Base-by-base conservation (phyloP, 2,113 vertebrate species). In the Hippocampus mohnikei region DNA sequence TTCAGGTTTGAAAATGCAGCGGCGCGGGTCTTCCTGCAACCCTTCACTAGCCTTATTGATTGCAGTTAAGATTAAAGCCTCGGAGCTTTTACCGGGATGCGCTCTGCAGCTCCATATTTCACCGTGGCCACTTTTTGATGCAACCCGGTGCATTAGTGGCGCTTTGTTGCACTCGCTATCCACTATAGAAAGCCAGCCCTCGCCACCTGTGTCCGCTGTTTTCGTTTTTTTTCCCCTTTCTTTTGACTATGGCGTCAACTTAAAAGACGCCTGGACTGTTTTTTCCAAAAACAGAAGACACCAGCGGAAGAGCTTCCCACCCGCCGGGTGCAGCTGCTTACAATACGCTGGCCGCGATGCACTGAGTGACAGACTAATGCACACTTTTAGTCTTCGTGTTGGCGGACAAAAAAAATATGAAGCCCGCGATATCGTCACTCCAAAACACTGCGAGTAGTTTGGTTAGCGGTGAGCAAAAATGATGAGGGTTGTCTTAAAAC, bases 251-350 rank as follows among this genome's bases (percentile, higher is more conserved):
- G n/a, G 21, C 52, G n/a, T 23, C 37, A 60, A 33, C 15, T 8
- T 58, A 37, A 58, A 60, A 29, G 37, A 60, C 27, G 27, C 7
- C 58, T 10, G 58, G 15, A 60, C 33, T 33, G 15, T 60, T 60
- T 60, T 60, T 60, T 60, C 7, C 27, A 1, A 60, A 60, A 29
- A 60, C 58, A 60, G 58, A 60, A 60, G 27, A 60, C 58, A 60
- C 27, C 58, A 9, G 15, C 58, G 6, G 58, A 29, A 60, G 27
- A 60, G 27, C 15, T 8, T 20, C 6, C 8, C 55, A 18, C 58
- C 58, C 27, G 27, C 16, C 37, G 58, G 16, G 58, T 60, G 58
- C 58, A 60, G 58, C 58, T 60, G 58, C 58, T 18, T 60, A 60
- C 58, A 13, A 23, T 27, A 58, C 29, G 25, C 10, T 27, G 55